These are phyloP conservation scores for Tenthredo scrophulariae DNA, from an alignment of 2,888 invertebrate species.

Conservation along the genomic window DNA sequence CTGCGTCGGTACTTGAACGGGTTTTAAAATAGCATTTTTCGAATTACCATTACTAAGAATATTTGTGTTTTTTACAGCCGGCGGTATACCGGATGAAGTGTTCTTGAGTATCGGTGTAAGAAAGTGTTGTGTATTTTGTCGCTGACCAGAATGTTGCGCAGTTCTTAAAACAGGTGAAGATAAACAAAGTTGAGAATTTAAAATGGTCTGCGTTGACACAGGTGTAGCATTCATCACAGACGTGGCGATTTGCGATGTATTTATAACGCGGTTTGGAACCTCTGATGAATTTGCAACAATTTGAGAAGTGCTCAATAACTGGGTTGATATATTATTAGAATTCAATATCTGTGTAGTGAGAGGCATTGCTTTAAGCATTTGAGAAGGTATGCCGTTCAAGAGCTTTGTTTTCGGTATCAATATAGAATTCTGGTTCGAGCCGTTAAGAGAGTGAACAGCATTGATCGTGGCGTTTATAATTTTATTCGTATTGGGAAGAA, in stretches of 20 bases:
- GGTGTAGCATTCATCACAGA: constrained; percentile 48
- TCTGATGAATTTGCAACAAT: constrained; percentile 64
- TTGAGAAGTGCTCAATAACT: constrained; percentile 66
- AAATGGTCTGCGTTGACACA: constrained; percentile 61
- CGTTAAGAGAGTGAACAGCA: constrained; percentile 58
- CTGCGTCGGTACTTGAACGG: constrained; percentile 70
- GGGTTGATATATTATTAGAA: constrained; percentile 64
- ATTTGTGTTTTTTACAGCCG: constrained; percentile 54
- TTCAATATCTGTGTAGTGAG: constrained; percentile 68
- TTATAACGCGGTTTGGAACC: constrained; percentile 59
- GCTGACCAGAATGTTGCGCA: constrained; percentile 63
- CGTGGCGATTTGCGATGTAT: constrained; percentile 48
- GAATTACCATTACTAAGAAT: constrained; percentile 46
- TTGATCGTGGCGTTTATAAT: constrained; percentile 59
- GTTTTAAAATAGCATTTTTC: constrained; percentile 60
- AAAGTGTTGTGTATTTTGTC: constrained; percentile 66
- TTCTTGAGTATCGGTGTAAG: constrained; percentile 66
- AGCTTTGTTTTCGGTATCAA: constrained; percentile 69
- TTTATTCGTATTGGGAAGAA: constrained; percentile 67
- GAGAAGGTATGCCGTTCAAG: constrained; percentile 67
- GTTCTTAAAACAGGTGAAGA: constrained; percentile 65
- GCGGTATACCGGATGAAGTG: constrained; percentile 56
- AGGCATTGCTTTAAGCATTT: constrained; percentile 69
- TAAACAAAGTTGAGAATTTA: constrained; percentile 65
- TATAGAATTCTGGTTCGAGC: constrained; percentile 66